phyloP scores from a whole-genome alignment of 2,113 vertebrate species.

The Miniopterus natalensis region DNA sequence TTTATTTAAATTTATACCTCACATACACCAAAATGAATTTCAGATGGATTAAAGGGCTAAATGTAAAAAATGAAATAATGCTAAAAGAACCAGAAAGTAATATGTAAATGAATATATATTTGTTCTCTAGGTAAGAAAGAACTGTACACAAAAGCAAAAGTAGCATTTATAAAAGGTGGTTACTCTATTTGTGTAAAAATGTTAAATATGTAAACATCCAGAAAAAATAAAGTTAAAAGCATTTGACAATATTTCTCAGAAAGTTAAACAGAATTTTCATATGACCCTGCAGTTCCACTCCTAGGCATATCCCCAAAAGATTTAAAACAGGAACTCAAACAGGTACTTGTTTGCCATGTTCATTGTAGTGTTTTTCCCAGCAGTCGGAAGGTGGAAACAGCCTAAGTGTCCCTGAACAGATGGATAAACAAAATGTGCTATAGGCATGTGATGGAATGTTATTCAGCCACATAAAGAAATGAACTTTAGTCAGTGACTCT shows the following conservation, averaged over 20 bases:
- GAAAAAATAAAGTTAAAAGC: neutral
- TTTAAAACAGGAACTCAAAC: neutral
- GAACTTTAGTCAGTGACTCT: neutral
- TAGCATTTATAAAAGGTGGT: neutral
- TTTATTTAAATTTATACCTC: conserved; percentile 22
- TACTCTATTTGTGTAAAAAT: neutral
- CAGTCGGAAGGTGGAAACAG: neutral
- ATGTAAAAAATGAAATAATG: neutral
- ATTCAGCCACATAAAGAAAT: neutral
- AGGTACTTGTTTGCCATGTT: neutral
- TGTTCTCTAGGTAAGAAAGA: neutral
- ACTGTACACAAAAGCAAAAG: neutral
- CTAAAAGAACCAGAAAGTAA: neutral
- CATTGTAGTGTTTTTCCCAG: neutral
- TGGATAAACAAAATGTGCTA: neutral
- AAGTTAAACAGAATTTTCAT: neutral
- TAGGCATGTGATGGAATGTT: neutral
- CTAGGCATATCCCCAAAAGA: neutral
- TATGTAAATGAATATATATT: neutral
- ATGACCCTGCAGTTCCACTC: neutral
- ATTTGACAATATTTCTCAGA: conserved; percentile 19
- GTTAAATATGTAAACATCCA: neutral
- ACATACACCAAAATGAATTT: neutral
- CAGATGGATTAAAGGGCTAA: neutral
- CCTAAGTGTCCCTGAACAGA: neutral